Percentiles rank a stretch among this genome's conserved stretches.
phyloP scores from a whole-genome alignment of 2,888 invertebrate species.

The Dryocosmus kuriphilus region DNA sequence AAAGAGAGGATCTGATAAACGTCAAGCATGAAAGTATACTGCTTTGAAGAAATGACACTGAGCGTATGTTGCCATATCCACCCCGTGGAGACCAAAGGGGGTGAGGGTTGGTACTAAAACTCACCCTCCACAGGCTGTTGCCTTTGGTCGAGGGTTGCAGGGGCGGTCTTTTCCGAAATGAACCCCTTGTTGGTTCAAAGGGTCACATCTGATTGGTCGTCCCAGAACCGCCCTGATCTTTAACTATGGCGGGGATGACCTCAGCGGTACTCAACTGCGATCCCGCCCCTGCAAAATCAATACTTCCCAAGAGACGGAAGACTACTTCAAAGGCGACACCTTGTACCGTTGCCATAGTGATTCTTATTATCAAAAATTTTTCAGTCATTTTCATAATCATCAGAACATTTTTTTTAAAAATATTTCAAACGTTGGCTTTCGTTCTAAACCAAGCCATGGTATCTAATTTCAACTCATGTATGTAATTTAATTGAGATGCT shows the following conservation, averaged over 20 bases:
- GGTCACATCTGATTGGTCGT: conserved; percentile 55
- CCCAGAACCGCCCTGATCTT: conserved; percentile 56
- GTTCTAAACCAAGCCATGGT: too few relatives aligned
- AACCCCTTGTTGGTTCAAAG: conserved; percentile 47
- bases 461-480: too few relatives aligned
- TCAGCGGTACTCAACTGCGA: conserved; percentile 56
- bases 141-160: conserved; percentile 43
- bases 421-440: too few relatives aligned
- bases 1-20: conserved; percentile 18
- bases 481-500: too few relatives aligned
- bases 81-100: conserved; percentile 20
- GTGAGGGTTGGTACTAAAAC: conserved; percentile 48
- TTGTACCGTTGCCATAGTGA: conserved; percentile 19
- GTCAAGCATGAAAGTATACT: conserved; percentile 35
- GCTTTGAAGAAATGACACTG: conserved; percentile 35
- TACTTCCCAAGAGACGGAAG: conserved; percentile 53
- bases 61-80: conserved; percentile 39
- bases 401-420: too few relatives aligned
- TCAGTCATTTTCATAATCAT: conserved; percentile 13
- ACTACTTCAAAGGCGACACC: conserved; percentile 36
- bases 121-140: conserved; percentile 46
- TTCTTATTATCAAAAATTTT: conserved; percentile 31
- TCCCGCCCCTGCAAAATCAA: conserved; percentile 59
- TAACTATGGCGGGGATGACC: conserved; percentile 59
- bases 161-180: conserved; percentile 39